Conservation (phyloP, 1,140 invertebrate species). For the Drosophila pseudoananassae region DNA sequence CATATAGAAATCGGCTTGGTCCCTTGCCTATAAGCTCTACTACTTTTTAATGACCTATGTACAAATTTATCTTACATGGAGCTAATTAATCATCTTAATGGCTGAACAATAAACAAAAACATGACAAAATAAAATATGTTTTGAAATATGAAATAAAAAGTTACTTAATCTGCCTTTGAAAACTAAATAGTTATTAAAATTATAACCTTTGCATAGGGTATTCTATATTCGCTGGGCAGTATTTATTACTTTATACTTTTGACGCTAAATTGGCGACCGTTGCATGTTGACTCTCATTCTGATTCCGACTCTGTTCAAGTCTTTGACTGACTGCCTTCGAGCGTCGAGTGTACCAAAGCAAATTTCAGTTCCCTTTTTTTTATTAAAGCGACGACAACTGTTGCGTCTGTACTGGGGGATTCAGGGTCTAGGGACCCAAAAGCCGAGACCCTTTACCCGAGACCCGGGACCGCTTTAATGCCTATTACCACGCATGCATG, state of each 20-base stretch:
- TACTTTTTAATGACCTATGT: background rate
- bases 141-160: no score
- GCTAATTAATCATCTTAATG: background rate
- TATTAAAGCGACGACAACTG: conserved; percentile 65
- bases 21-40: conserved; percentile 62
- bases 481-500: conserved; percentile 79
- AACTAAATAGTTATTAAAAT: no score
- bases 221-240: background rate
- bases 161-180: no score
- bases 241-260: conserved; percentile 20
- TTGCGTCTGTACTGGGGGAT: conserved; percentile 20
- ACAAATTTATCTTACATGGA: background rate
- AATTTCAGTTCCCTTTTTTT: conserved; percentile 39
- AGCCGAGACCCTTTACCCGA: conserved; percentile 9
- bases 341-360: conserved; percentile 37
- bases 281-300: conserved; percentile 51
- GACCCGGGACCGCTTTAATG: conserved; percentile 56
- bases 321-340: conserved; percentile 42
- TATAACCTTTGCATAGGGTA: conserved; percentile 11
- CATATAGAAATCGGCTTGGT: conserved; percentile 35
- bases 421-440: background rate
- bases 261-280: conserved; percentile 73
- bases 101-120: background rate
- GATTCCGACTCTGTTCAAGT: conserved; percentile 13
- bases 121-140: background rate